A percentile compares a stretch with the other conserved stretches of the same genome.
phyloP scores from a whole-genome alignment of 2,888 invertebrate species.

The Julus scandinavius region DNA sequence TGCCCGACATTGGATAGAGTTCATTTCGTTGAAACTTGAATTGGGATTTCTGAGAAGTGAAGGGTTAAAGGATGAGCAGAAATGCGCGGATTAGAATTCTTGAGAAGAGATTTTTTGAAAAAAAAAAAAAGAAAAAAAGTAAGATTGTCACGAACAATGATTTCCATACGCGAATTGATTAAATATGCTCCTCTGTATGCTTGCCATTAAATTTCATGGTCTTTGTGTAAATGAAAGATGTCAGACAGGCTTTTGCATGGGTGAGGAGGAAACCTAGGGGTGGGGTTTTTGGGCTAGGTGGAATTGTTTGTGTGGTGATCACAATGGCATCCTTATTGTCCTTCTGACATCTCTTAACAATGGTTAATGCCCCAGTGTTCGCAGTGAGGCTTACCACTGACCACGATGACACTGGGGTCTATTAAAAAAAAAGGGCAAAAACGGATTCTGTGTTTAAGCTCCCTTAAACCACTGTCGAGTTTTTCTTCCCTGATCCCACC shows the following conservation, averaged over 20 bases:
- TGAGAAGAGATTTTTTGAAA: too few relatives aligned
- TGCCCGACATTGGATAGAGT: not conserved
- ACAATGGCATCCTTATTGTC: constrained; percentile 45
- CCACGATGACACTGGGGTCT: constrained; percentile 28
- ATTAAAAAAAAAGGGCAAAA: not conserved
- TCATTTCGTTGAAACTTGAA: not conserved
- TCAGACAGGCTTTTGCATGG: constrained; percentile 23
- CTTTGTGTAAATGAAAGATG: constrained; percentile 43
- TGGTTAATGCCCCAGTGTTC: constrained; percentile 47
- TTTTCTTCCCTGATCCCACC: not conserved
- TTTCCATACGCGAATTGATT: constrained; percentile 19
- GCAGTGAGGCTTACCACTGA: constrained; percentile 49
- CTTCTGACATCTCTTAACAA: constrained; percentile 50
- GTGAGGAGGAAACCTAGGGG: not conserved
- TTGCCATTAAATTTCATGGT: constrained; percentile 36
- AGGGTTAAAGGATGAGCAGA: not conserved
- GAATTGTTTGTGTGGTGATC: constrained; percentile 19
- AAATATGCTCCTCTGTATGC: constrained; percentile 13
- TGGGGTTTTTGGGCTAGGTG: constrained; percentile 44
- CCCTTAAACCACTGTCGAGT: not conserved
- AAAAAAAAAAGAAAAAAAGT: too few relatives aligned
- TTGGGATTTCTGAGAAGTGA: not conserved
- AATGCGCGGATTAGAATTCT: not conserved
- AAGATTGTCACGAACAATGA: not conserved
- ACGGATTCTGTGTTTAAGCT: constrained; percentile 1